phyloP scores from a whole-genome alignment of 1,140 invertebrate species.

The Papilio dardanus region DNA sequence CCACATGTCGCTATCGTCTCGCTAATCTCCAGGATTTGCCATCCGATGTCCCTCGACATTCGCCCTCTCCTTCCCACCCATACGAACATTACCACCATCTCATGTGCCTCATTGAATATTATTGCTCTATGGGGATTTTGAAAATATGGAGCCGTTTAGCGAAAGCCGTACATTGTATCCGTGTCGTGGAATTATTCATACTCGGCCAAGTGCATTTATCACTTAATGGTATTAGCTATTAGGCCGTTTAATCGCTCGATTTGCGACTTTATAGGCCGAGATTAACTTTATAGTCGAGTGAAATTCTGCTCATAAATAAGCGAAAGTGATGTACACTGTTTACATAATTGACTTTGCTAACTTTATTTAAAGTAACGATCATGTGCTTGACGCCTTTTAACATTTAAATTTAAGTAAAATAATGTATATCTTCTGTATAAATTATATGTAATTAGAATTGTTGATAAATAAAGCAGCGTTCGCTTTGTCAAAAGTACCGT shows the following conservation, averaged over 20 bases:
- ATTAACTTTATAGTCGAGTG: conserved; percentile 43
- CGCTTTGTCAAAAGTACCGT: not conserved
- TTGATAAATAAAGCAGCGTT: not conserved
- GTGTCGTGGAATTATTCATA: conserved; percentile 80
- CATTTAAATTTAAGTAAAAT: too few relatives aligned
- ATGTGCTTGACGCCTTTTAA: not conserved
- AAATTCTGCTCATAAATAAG: conserved; percentile 27
- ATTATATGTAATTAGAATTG: too few relatives aligned
- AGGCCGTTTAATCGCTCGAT: conserved; percentile 77
- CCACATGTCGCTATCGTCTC: conserved; percentile 80
- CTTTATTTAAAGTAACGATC: not conserved
- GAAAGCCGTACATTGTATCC: conserved; percentile 81
- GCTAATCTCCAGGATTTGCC: conserved; percentile 80
- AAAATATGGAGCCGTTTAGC: conserved; percentile 83
- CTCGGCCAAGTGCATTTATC: conserved; percentile 78
- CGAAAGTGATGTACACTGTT: conserved; percentile 19
- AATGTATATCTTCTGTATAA: not conserved
- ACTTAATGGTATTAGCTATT: conserved; percentile 82
- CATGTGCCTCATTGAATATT: conserved; percentile 80
- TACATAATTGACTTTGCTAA: not conserved
- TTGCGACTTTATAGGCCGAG: conserved; percentile 67
- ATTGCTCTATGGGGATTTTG: conserved; percentile 83
- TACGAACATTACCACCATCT: conserved; percentile 63
- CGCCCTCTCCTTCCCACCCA: conserved; percentile 58
- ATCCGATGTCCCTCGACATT: conserved; percentile 69